Percentiles rank a stretch among this genome's conserved stretches.
These are phyloP conservation scores for Peromyscus eremicus DNA, from an alignment of 2,797 vertebrate species.

Conservation along the genomic window DNA sequence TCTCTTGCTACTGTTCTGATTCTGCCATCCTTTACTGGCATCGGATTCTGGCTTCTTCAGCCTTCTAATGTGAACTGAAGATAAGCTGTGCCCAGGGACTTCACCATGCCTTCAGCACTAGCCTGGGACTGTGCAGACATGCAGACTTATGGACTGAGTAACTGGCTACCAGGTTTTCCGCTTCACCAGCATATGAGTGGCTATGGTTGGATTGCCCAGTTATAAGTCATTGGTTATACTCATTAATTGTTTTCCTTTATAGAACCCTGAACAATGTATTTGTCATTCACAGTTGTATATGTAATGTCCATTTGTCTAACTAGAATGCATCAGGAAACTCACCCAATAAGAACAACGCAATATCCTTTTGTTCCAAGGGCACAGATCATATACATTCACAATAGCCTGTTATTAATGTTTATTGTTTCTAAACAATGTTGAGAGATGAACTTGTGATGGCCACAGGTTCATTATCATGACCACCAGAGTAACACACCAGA, in stretches of 20 bases:
- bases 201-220: not conserved
- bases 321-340: slow-evolving; percentile 17
- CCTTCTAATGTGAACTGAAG: not conserved
- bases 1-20: not conserved
- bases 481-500: not conserved
- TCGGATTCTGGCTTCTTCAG: not conserved
- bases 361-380: not conserved
- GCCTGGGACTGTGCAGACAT: not conserved
- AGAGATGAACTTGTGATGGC: not conserved
- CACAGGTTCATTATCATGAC: not conserved
- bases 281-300: not conserved
- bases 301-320: not conserved
- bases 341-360: not conserved
- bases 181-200: not conserved
- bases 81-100: not conserved
- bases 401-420: not conserved
- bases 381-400: not conserved
- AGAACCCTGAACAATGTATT: not conserved
- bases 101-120: not conserved
- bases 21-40: not conserved
- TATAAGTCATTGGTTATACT: not conserved
- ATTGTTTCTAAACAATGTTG: not conserved
- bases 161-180: not conserved
- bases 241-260: not conserved
- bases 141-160: not conserved